Conservation (phyloP, 2,888 invertebrate genomes). For the Dexiosoma caninum region DNA sequence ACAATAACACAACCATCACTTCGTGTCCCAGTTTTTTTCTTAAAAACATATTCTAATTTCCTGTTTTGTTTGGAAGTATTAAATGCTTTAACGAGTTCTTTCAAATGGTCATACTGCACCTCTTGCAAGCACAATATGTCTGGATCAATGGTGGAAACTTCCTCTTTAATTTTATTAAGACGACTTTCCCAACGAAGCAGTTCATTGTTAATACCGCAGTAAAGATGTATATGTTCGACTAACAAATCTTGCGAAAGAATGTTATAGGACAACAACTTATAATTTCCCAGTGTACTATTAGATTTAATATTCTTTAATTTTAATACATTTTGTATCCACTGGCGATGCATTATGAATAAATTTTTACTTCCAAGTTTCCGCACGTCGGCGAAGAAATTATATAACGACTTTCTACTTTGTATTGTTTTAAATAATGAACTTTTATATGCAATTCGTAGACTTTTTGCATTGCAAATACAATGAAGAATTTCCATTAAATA, state of each 20-base stretch:
- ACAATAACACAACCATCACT: conserved; percentile 95
- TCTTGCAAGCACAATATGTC: conserved; percentile 86
- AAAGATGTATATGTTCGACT: conserved; percentile 85
- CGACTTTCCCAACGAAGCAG: conserved; percentile 85
- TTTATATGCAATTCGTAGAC: no score
- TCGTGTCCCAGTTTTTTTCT: conserved; percentile 88
- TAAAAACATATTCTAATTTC: conserved; percentile 87
- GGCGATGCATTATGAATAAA: conserved; percentile 42
- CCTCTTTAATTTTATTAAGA: conserved; percentile 78
- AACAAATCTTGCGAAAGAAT: conserved; percentile 91
- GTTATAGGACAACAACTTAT: conserved; percentile 91
- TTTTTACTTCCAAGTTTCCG: neutral
- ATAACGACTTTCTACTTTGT: no score
- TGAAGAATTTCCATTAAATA: no score
- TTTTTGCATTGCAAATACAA: no score
- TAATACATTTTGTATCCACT: conserved; percentile 27
- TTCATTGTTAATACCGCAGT: conserved; percentile 80
- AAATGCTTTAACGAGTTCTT: conserved; percentile 66
- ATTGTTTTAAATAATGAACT: no score
- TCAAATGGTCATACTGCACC: conserved; percentile 88
- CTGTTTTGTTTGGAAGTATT: conserved; percentile 67
- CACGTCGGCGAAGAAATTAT: no score
- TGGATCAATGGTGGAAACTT: conserved; percentile 79
- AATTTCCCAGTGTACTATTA: conserved; percentile 67
- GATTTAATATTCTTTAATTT: neutral